phyloP scores from a whole-genome alignment of 2,113 vertebrate species.

The Aix galericulata region DNA sequence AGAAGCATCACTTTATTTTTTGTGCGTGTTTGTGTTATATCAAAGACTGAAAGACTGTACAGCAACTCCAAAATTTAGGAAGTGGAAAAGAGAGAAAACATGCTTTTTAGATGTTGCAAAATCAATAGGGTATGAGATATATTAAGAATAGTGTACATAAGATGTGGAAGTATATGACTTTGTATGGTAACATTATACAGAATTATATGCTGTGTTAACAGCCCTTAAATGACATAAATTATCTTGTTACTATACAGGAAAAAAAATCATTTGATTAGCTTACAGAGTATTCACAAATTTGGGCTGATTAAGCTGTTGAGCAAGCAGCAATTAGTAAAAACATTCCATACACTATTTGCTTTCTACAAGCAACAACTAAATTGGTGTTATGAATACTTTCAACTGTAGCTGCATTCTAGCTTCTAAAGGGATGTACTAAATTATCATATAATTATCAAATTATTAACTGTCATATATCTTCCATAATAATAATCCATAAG shows the following conservation, averaged over 20 bases:
- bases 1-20: background rate
- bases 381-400: background rate
- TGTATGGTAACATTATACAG: background rate
- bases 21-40: background rate
- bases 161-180: background rate
- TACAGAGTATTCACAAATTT: conserved; percentile 19
- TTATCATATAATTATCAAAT: background rate
- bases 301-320: conserved; percentile 8
- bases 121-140: rapidly evolving
- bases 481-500: background rate
- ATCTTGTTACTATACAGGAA: background rate
- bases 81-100: background rate
- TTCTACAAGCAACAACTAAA: background rate
- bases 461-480: background rate
- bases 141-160: background rate
- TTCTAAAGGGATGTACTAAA: background rate
- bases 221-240: background rate
- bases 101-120: background rate
- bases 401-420: background rate
- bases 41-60: too few relatives aligned
- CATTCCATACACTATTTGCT: background rate
- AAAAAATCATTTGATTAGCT: background rate
- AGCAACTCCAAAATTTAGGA: background rate
- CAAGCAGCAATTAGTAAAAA: background rate
- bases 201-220: background rate